Evolutionary conservation across 2,888 invertebrate species (phyloP).

Genomic region (Mesorhabditis belari): DNA sequence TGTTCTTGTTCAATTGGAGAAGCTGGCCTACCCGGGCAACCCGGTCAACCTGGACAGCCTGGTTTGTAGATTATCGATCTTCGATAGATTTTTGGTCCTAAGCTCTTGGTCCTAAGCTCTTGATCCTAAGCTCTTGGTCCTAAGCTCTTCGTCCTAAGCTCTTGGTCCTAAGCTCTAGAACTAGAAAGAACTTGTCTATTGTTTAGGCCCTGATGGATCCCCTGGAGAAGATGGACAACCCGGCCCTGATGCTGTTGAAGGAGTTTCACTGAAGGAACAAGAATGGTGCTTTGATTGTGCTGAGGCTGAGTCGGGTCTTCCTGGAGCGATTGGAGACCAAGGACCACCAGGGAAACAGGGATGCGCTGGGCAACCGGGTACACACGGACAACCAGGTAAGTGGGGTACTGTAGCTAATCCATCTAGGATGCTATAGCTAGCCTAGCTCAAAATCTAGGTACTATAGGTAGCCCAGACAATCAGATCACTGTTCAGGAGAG

Average conservation of each 20-base stretch:
- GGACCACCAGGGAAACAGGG: background rate
- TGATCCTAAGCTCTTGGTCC: too few species aligned
- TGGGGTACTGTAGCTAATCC: too few species aligned
- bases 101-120: too few species aligned
- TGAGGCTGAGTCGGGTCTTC: background rate
- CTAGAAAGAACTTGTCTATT: too few species aligned
- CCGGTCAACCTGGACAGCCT: background rate
- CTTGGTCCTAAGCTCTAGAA: too few species aligned
- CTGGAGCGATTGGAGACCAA: background rate
- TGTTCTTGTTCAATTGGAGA: background rate
- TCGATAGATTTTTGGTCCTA: background rate
- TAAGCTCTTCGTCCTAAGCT: too few species aligned
- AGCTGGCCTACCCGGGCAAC: background rate
- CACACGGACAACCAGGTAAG: background rate
- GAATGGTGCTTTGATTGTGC: background rate
- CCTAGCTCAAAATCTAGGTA: too few species aligned
- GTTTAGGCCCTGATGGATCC: background rate
- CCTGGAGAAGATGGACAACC: background rate
- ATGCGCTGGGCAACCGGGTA: background rate
- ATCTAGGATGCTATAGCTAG: too few species aligned
- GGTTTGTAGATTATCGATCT: background rate
- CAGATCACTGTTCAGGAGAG: too few species aligned
- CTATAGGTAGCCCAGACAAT: too few species aligned
- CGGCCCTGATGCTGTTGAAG: background rate
- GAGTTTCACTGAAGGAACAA: background rate